Conservation (phyloP, 2,888 invertebrate species). For the Noctua janthe region DNA sequence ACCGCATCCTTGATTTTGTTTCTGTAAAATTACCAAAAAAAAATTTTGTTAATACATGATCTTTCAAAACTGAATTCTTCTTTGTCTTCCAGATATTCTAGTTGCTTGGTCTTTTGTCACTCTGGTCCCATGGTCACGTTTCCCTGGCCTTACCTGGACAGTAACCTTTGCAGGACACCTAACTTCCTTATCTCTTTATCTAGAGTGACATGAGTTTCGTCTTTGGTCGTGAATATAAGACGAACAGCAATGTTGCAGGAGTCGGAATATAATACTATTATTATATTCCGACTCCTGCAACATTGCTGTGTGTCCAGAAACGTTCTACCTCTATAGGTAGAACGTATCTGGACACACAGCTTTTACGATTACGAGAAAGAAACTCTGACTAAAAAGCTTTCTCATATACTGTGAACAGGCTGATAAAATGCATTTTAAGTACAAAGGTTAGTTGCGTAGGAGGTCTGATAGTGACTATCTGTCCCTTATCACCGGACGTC, state of each 20-base stretch:
- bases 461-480: conserved; percentile 45
- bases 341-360: background rate
- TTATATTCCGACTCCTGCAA: too few relatives aligned
- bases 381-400: conserved; percentile 1
- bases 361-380: background rate
- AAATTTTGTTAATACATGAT: background rate
- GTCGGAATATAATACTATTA: too few relatives aligned
- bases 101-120: background rate
- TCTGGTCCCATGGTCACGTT: background rate
- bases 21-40: conserved; percentile 73
- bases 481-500: conserved; percentile 44
- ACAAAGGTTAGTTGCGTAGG: conserved; percentile 50
- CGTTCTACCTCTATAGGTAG: too few relatives aligned
- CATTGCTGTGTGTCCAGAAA: too few relatives aligned
- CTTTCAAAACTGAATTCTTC: background rate
- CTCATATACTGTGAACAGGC: background rate
- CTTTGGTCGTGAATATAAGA: background rate
- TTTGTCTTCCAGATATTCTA: background rate
- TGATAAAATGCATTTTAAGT: conserved; percentile 17
- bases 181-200: background rate
- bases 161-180: background rate
- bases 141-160: background rate
- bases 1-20: conserved; percentile 83
- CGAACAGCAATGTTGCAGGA: background rate
- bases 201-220: background rate